Evolutionary conservation across 35 echinoderm and acorn worm genomes (phyloP), one percentile per base, ranked within the genome.

Genomic region (Lytechinus variegatus): DNA sequence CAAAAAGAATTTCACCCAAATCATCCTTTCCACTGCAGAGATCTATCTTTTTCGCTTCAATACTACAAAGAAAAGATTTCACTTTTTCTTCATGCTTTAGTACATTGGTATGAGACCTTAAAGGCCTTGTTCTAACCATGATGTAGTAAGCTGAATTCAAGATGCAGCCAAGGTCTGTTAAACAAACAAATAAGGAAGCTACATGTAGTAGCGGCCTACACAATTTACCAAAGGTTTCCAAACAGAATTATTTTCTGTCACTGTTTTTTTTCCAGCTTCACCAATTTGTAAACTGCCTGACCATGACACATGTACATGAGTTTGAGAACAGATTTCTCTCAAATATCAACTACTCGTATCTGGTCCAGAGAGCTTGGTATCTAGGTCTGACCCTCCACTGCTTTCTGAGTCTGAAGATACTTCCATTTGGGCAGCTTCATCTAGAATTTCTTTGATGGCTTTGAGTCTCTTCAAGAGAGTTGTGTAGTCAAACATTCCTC

Each of bases 381-480:
- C 98, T 87, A 95, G 97, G 95, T 99, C 98, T 55, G 98, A 99
- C 54, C 95, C 94, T 55, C 98, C 96, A 86, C 97, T 97, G 94
- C 95, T 97, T 54, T 96, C 96, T 54, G 60, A 53, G 88, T 97
- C 97, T 21, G 96, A 94, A 13, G 92, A 92, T 58, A 94, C 96
- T 19, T 95, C 89, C 53, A 88, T 54, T 24, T n/a, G 66, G 6
- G 33, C 52, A 24, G 95, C 91, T 92, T 95, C 97, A 21, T 96
- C 95, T 86, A 99, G 72, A 86, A 86, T 95, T 8, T 51, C 52
- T 90, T 97, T 96, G 71, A 99, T 97, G 19, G 95, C 92, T 24
- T 95, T 56, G 16, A 99, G 87, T 94, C 94, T 94, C 56, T 94
- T 58, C 66, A 96, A 86, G 11, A 99, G 91, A 29, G 92, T 71